phyloP scores from a whole-genome alignment of 2,888 invertebrate species.

The Hydropsyche betteni region DNA sequence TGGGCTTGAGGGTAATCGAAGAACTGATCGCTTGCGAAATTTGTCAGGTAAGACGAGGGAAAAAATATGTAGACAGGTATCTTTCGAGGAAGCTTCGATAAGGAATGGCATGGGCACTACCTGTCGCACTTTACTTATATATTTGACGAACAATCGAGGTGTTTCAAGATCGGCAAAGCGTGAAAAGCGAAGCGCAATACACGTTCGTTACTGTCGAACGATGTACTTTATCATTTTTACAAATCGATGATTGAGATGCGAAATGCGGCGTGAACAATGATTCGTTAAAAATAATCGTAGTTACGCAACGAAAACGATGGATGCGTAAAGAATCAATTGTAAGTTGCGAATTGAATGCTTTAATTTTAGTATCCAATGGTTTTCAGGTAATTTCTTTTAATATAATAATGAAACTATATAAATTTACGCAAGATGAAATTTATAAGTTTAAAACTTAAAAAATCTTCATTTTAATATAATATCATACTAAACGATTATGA shows the following conservation, averaged over 20 bases:
- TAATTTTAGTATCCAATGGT: too few relatives aligned
- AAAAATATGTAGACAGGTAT: conserved; percentile 9
- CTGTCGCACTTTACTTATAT: conserved; percentile 48
- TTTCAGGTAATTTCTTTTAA: too few relatives aligned
- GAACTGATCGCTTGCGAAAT: neutral
- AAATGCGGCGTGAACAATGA: neutral
- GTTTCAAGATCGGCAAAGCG: conserved; percentile 45
- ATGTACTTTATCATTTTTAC: too few relatives aligned
- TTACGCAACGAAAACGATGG: too few relatives aligned
- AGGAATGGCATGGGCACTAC: conserved; percentile 41
- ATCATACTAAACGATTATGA: too few relatives aligned
- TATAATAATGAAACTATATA: too few relatives aligned
- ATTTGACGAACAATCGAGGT: conserved; percentile 47
- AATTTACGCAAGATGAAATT: too few relatives aligned
- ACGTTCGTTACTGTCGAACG: conserved; percentile 18
- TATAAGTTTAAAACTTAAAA: too few relatives aligned
- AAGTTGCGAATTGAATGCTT: too few relatives aligned
- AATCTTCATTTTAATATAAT: too few relatives aligned
- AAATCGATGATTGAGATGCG: neutral
- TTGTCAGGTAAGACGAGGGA: neutral
- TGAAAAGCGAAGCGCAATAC: conserved; percentile 28
- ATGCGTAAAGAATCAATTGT: too few relatives aligned
- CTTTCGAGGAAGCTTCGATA: conserved; percentile 44
- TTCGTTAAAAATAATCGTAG: neutral
- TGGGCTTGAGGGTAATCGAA: neutral